A percentile compares a stretch with the other conserved stretches of the same genome.
These are phyloP conservation scores for Melanotaenia maccullochi DNA, from an alignment of 2,797 vertebrate genomes.

Conservation along the genomic window DNA sequence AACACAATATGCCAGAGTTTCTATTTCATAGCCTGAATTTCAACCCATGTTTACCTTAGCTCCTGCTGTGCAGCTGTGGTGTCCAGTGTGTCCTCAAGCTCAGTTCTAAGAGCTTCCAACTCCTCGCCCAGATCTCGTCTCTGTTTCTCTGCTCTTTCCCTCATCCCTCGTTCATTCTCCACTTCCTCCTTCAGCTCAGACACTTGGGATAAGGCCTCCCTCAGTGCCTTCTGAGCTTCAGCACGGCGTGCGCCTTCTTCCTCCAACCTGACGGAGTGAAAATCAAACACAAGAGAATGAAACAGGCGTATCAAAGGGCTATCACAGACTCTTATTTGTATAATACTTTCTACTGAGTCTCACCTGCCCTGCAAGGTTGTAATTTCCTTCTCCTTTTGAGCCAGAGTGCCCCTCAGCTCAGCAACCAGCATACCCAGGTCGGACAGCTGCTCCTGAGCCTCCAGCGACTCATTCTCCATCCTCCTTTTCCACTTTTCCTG, in stretches of 20 bases:
- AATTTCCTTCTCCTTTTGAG: constrained; percentile 91
- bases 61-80: constrained; percentile 93
- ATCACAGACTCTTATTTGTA: neutral
- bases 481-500: constrained; percentile 91
- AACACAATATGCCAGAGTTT: neutral
- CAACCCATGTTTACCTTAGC: constrained; percentile 82
- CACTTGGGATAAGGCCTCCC: constrained; percentile 89
- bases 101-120: constrained; percentile 90
- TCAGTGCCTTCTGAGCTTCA: constrained; percentile 85
- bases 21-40: neutral
- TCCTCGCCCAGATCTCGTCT: constrained; percentile 90
- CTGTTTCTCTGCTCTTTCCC: constrained; percentile 91
- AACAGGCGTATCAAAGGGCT: neutral
- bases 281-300: constrained; percentile 5
- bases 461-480: constrained; percentile 88
- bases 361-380: constrained; percentile 87
- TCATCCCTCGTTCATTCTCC: constrained; percentile 87
- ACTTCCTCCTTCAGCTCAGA: constrained; percentile 91
- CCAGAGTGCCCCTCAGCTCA: constrained; percentile 86
- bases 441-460: constrained; percentile 90
- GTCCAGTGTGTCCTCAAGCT: constrained; percentile 92
- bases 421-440: constrained; percentile 85
- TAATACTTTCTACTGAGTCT: constrained; percentile 22
- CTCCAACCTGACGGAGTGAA: constrained; percentile 80
- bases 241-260: constrained; percentile 86